A percentile compares a stretch with the other conserved stretches of the same genome.
Evolutionary conservation across 2,888 invertebrate genomes (phyloP).

Genomic region (Ferdinandea cuprea): DNA sequence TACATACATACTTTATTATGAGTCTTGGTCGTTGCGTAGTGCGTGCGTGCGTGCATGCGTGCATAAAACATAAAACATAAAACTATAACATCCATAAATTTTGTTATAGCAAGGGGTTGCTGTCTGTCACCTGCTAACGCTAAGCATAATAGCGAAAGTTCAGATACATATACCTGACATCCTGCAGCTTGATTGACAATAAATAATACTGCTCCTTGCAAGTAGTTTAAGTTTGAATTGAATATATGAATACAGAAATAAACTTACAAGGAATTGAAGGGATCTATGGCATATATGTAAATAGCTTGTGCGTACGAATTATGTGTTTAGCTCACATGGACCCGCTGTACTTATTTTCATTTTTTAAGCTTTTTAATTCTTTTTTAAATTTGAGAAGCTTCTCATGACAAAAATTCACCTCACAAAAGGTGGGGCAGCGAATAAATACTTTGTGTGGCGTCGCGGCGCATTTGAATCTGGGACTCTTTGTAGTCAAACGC

Average conservation of each 20-base stretch:
- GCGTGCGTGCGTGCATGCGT: slow-evolving; percentile 48
- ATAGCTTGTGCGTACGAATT: no score
- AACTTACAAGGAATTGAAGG: no score
- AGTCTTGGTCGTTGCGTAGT: slow-evolving; percentile 23
- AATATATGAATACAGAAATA: background rate
- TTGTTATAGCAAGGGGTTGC: slow-evolving; percentile 19
- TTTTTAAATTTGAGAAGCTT: no score
- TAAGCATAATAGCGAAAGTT: background rate
- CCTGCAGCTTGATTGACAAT: slow-evolving; percentile 39
- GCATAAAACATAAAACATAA: slow-evolving; percentile 26
- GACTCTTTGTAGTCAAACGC: no score
- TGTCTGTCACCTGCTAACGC: slow-evolving; percentile 2
- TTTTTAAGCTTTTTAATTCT: no score
- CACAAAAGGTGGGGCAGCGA: no score
- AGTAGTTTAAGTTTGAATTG: background rate
- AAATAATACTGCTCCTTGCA: slow-evolving; percentile 10
- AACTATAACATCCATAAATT: slow-evolving; percentile 48
- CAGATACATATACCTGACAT: slow-evolving; percentile 56
- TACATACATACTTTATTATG: background rate
- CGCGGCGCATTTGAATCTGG: no score
- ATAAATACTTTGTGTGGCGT: no score
- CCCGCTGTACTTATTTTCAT: no score
- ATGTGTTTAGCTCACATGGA: no score
- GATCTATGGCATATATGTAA: no score
- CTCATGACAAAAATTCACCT: no score